phyloP scores from a whole-genome alignment of 92 coral and sea anemone genomes.

The Phymanthus crucifer region DNA sequence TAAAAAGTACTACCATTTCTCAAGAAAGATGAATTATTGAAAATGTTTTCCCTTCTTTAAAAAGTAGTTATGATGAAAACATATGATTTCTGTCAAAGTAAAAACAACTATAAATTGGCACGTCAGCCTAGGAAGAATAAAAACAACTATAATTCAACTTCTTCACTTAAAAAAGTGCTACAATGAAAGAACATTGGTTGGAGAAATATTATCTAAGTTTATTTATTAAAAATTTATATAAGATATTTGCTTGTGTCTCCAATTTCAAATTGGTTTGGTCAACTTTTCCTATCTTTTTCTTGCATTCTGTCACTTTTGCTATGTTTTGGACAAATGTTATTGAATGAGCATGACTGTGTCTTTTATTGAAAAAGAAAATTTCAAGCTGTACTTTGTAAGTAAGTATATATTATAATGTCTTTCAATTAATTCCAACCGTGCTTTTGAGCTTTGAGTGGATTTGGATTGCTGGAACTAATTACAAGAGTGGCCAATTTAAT shows the following conservation, averaged over 20 bases:
- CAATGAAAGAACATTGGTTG: not conserved
- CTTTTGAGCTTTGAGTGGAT: not conserved
- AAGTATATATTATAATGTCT: not conserved
- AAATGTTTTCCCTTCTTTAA: not conserved
- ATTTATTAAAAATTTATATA: slow-evolving; percentile 6
- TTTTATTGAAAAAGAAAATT: not conserved
- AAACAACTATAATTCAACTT: not conserved
- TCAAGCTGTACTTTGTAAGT: not conserved
- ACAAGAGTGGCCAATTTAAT: not conserved
- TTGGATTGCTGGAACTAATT: not conserved
- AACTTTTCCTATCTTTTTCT: not conserved
- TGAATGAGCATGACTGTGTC: not conserved
- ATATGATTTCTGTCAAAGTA: too few relatives aligned
- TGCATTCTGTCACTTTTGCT: not conserved
- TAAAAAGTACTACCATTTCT: not conserved
- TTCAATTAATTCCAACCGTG: not conserved
- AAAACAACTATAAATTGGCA: too few relatives aligned
- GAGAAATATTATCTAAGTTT: not conserved
- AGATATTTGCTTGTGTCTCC: slow-evolving; percentile 2
- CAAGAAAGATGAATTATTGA: not conserved
- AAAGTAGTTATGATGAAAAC: not conserved
- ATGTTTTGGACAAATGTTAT: not conserved
- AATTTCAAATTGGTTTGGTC: slow-evolving; percentile 7
- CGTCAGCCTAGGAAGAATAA: too few relatives aligned
- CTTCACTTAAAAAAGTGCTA: not conserved